A percentile compares a stretch with the other conserved stretches of the same genome.
Conservation (phyloP, 1,140 invertebrate genomes). For the Apolygus lucorum region DNA sequence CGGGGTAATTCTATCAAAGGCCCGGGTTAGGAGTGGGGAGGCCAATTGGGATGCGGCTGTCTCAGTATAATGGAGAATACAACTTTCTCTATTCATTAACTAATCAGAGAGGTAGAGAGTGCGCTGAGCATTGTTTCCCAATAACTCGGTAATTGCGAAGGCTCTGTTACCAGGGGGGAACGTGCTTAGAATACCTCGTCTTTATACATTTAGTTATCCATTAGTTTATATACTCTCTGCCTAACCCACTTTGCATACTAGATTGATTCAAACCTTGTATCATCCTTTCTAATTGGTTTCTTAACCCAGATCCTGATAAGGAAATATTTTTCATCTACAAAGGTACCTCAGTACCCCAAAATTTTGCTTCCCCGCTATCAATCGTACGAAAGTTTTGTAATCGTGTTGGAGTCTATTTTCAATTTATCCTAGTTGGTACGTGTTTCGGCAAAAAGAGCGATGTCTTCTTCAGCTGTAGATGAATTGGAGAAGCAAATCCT, state of each 20-base stretch:
- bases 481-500: too few relatives aligned
- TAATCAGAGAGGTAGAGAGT: conserved; percentile 20
- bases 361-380: too few relatives aligned
- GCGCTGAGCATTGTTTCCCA: conserved; percentile 5
- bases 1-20: conserved; percentile 16
- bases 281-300: conserved; percentile 9
- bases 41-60: conserved; percentile 18
- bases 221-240: conserved; percentile 17
- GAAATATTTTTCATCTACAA: too few relatives aligned
- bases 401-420: too few relatives aligned
- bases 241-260: conserved; percentile 8
- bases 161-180: conserved; percentile 8
- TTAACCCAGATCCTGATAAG: too few relatives aligned
- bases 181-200: conserved; percentile 21
- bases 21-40: neutral
- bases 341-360: too few relatives aligned
- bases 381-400: too few relatives aligned
- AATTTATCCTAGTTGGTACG: too few relatives aligned
- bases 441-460: too few relatives aligned
- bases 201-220: conserved; percentile 22
- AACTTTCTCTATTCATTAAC: conserved; percentile 22
- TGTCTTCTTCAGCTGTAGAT: too few relatives aligned
- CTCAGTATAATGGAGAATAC: conserved; percentile 19
- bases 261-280: conserved; percentile 2
- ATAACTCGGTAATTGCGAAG: conserved; percentile 19